Percentiles rank a stretch among this genome's conserved stretches.
phyloP scores from a whole-genome alignment of 2,888 invertebrate species.

The Ormia ochracea region DNA sequence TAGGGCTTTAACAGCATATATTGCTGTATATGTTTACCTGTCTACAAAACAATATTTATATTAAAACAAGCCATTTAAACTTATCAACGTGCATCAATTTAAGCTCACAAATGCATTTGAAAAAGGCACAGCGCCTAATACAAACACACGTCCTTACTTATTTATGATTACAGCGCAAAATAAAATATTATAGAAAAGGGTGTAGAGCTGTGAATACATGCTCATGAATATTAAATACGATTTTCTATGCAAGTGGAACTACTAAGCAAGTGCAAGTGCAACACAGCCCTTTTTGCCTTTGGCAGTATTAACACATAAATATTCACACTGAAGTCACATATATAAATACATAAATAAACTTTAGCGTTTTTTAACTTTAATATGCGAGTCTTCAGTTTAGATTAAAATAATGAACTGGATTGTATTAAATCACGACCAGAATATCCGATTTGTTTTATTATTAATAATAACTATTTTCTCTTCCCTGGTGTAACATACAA shows the following conservation, averaged over 20 bases:
- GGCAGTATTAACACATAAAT: neutral
- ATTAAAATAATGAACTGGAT: too few relatives aligned
- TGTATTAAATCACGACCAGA: too few relatives aligned
- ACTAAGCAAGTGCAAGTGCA: neutral
- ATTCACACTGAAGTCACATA: neutral
- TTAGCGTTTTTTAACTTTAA: too few relatives aligned
- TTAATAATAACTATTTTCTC: too few relatives aligned
- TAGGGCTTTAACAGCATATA: neutral
- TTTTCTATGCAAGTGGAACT: neutral
- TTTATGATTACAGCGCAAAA: neutral
- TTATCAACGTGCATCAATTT: slow-evolving; percentile 51
- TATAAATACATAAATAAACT: neutral
- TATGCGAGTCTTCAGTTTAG: too few relatives aligned
- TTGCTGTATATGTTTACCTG: slow-evolving; percentile 16
- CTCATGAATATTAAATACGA: neutral
- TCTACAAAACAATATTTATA: slow-evolving; percentile 31
- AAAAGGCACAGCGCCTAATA: neutral
- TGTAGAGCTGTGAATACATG: neutral
- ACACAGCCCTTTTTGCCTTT: neutral
- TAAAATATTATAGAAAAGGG: neutral
- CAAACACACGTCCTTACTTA: neutral
- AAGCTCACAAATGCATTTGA: neutral
- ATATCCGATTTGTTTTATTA: too few relatives aligned
- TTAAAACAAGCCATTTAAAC: slow-evolving; percentile 45
- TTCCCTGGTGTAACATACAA: too few relatives aligned